Evolutionary conservation across 2,113 vertebrate species (phyloP).

Genomic region (Hyperopisus bebe): DNA sequence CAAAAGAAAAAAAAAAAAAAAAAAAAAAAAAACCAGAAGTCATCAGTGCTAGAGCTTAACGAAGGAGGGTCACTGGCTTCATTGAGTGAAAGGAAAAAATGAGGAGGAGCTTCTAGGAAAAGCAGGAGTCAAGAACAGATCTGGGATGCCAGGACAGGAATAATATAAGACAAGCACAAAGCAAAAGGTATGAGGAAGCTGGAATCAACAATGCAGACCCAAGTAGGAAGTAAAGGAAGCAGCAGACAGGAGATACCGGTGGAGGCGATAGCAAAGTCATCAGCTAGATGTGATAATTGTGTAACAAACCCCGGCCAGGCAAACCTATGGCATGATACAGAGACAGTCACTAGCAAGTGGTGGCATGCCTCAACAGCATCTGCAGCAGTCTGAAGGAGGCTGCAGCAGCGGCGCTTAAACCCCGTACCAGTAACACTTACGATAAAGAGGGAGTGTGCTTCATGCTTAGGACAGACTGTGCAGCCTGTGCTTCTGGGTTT

Average conservation of each 20-base stretch:
- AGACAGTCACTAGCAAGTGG: not conserved
- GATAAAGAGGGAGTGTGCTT: not conserved
- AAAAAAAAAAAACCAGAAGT: not conserved
- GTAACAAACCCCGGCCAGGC: not conserved
- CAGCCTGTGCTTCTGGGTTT: not conserved
- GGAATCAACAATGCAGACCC: not conserved
- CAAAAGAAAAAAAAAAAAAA: not conserved
- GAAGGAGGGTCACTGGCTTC: not conserved
- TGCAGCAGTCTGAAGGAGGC: not conserved
- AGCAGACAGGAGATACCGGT: not conserved
- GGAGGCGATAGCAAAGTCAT: not conserved
- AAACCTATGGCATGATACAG: not conserved
- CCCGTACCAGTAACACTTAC: not conserved
- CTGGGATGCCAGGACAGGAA: slow-evolving; percentile 5
- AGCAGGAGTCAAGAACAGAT: slow-evolving; percentile 14
- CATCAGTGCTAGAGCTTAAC: not conserved
- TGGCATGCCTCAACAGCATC: not conserved
- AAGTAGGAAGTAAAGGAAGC: not conserved
- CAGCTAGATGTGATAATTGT: not conserved
- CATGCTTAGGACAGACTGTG: not conserved
- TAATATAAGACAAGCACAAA: not conserved
- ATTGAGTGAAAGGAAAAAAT: not conserved
- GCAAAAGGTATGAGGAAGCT: not conserved
- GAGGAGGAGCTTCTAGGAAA: not conserved
- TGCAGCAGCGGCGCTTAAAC: not conserved